These are phyloP conservation scores for Plodia interpunctella DNA, from an alignment of 1,140 invertebrate species.

Conservation along the genomic window DNA sequence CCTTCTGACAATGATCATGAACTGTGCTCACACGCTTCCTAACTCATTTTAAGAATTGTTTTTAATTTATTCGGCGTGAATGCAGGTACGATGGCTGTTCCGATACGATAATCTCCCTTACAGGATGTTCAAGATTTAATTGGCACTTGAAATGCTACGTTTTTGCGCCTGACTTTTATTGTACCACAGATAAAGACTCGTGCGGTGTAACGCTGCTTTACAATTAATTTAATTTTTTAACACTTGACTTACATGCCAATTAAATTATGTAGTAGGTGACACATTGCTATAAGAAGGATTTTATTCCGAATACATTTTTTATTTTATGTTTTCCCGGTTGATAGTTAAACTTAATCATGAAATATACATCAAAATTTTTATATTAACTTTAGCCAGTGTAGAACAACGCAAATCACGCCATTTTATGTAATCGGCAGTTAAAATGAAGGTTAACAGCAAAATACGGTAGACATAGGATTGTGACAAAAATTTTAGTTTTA, in stretches of 20 bases:
- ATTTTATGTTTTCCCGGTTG: no score
- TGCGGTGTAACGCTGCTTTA: conserved; percentile 1
- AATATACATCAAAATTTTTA: no score
- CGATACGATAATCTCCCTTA: conserved; percentile 72
- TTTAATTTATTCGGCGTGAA: conserved; percentile 71
- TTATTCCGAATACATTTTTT: no score
- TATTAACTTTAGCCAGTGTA: no score
- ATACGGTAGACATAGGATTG: no score
- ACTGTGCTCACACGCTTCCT: conserved; percentile 35
- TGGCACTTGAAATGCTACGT: conserved; percentile 58
- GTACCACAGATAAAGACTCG: conserved; percentile 24
- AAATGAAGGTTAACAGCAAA: no score
- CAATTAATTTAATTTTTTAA: conserved; percentile 5
- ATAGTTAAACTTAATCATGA: no score
- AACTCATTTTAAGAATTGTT: conserved; percentile 66
- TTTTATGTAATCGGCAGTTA: no score
- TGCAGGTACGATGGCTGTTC: conserved; percentile 61
- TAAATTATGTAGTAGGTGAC: conserved; percentile 2
- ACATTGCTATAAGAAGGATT: no score
- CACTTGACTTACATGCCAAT: not conserved
- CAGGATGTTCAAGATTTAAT: conserved; percentile 71
- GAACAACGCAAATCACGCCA: no score
- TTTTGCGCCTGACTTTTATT: conserved; percentile 54
- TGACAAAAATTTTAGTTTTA: no score
- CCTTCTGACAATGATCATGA: not conserved